Percentiles rank a stretch among this genome's conserved stretches.
phyloP scores from a whole-genome alignment of 2,797 vertebrate species.

The Alca torda region DNA sequence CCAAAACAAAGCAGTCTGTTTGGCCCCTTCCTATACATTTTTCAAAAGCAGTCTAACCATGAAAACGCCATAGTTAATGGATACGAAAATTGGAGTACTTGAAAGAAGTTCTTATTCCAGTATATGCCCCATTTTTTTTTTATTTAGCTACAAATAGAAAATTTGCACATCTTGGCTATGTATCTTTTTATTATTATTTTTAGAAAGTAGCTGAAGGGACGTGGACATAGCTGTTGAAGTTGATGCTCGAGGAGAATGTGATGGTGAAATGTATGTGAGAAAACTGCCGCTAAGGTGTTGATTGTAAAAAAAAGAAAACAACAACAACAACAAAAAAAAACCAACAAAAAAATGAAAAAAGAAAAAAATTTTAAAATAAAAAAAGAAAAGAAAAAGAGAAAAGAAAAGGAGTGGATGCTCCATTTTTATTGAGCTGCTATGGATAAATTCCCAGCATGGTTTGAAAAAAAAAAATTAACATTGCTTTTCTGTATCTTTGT shows the following conservation, averaged over 20 bases:
- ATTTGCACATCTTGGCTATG: conserved; percentile 91
- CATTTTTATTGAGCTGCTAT: conserved; percentile 91
- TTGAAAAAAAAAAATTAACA: conserved; percentile 80
- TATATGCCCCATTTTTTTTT: conserved; percentile 42
- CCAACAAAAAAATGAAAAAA: conserved; percentile 53
- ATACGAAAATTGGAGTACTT: conserved; percentile 67
- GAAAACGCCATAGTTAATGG: conserved; percentile 67
- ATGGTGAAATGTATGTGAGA: conserved; percentile 81
- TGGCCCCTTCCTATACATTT: conserved; percentile 57
- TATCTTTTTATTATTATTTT: conserved; percentile 76
- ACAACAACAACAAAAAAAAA: neutral
- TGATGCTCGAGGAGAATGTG: conserved; percentile 80
- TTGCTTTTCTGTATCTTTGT: conserved; percentile 87
- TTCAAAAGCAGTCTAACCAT: conserved; percentile 43
- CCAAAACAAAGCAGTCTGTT: conserved; percentile 5
- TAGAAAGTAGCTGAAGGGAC: conserved; percentile 79
- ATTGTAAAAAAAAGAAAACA: conserved; percentile 80
- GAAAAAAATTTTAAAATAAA: neutral
- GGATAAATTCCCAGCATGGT: conserved; percentile 88
- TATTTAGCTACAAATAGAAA: conserved; percentile 80
- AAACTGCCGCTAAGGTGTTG: conserved; percentile 83
- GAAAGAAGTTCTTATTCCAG: conserved; percentile 72
- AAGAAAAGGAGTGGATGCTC: conserved; percentile 82
- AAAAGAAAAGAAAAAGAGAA: conserved; percentile 63
- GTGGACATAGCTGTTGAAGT: conserved; percentile 74